phyloP scores from a whole-genome alignment of 2,888 invertebrate species.

The Suillia variegata region DNA sequence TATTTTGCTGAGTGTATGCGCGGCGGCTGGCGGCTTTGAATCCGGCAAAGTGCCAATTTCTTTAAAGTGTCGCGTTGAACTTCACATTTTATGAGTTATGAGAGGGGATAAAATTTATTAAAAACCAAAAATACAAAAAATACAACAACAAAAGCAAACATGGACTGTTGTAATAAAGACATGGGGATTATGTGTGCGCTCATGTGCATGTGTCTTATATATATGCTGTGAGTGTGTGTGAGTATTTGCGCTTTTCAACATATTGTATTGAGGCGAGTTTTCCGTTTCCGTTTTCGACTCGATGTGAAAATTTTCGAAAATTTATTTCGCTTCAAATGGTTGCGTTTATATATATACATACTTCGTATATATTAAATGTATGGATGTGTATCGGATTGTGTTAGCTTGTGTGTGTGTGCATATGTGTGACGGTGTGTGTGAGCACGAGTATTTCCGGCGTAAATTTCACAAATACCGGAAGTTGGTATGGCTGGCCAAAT shows the following conservation, averaged over 20 bases:
- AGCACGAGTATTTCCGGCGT: constrained; percentile 1
- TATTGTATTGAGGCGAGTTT: neutral
- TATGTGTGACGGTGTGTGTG: too few relatives aligned
- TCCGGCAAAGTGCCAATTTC: constrained; percentile 1
- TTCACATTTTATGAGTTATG: constrained; percentile 1
- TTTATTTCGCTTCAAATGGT: too few relatives aligned
- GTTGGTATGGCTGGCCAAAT: too few relatives aligned
- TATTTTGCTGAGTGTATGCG: too few relatives aligned
- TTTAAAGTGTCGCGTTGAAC: constrained; percentile 3
- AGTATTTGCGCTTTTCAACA: neutral
- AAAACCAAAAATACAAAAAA: too few relatives aligned
- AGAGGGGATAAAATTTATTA: neutral
- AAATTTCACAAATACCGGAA: neutral
- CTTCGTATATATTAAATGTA: too few relatives aligned
- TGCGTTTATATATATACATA: too few relatives aligned
- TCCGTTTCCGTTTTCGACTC: neutral
- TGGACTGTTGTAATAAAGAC: neutral
- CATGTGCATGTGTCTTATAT: constrained; percentile 1
- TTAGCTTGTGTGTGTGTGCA: too few relatives aligned
- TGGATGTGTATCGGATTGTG: too few relatives aligned
- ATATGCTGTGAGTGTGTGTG: too few relatives aligned
- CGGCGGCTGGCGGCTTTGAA: too few relatives aligned
- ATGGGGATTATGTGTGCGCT: neutral
- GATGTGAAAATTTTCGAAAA: neutral
- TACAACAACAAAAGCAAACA: too few relatives aligned